phyloP scores from a whole-genome alignment of 2,797 vertebrate genomes.

The Cirrhinus molitorella region DNA sequence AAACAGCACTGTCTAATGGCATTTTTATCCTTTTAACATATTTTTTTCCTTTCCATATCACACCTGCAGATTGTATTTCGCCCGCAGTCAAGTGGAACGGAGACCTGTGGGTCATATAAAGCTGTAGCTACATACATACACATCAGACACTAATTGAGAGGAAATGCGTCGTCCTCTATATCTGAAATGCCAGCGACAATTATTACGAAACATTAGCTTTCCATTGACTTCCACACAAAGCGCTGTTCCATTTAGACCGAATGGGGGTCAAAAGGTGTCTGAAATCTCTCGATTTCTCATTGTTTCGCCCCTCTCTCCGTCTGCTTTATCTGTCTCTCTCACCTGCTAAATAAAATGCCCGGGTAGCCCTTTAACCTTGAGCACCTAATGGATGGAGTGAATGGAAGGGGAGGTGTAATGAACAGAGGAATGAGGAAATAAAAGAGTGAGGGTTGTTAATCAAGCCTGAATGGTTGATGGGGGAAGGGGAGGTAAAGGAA shows the following conservation, averaged over 20 bases:
- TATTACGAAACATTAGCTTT: slow-evolving; percentile 4
- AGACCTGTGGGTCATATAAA: slow-evolving; percentile 6
- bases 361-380: slow-evolving; percentile 76
- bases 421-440: slow-evolving; percentile 67
- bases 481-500: slow-evolving; percentile 57
- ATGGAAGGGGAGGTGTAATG: slow-evolving; percentile 63
- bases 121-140: neutral
- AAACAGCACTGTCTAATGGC: neutral
- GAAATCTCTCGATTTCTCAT: slow-evolving; percentile 20
- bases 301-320: slow-evolving; percentile 1
- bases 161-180: neutral
- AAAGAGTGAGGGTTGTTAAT: slow-evolving; percentile 70
- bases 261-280: slow-evolving; percentile 28
- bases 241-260: slow-evolving; percentile 19
- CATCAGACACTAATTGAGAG: neutral
- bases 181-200: slow-evolving; percentile 25
- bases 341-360: slow-evolving; percentile 68
- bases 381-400: slow-evolving; percentile 72
- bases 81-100: slow-evolving; percentile 19
- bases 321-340: slow-evolving; percentile 25
- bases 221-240: neutral
- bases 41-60: neutral
- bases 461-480: slow-evolving; percentile 50
- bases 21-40: neutral
- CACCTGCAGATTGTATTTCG: neutral